These are phyloP conservation scores for Gymnobelideus leadbeateri DNA, from an alignment of 2,113 vertebrate genomes.

Conservation along the genomic window DNA sequence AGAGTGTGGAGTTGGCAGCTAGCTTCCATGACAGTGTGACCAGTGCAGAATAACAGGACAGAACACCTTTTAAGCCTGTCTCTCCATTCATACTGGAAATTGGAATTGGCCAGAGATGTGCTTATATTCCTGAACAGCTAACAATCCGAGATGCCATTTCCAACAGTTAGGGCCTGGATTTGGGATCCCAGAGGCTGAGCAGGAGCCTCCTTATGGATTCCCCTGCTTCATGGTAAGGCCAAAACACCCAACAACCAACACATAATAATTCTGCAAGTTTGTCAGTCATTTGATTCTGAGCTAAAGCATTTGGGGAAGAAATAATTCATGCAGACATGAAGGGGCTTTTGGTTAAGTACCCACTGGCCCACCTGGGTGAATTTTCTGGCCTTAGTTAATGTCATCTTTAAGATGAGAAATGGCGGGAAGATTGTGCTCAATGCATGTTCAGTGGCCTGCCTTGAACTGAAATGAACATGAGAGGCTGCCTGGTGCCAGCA, in stretches of 20 bases:
- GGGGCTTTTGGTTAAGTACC: conserved; percentile 48
- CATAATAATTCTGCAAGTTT: conserved; percentile 57
- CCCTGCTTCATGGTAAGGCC: conserved; percentile 7
- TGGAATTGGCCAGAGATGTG: conserved; percentile 33
- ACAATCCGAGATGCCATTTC: background rate
- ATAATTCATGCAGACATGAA: conserved; percentile 43
- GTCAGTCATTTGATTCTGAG: conserved; percentile 21
- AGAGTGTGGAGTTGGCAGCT: background rate
- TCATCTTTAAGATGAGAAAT: conserved; percentile 59
- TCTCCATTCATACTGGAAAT: background rate
- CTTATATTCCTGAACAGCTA: background rate
- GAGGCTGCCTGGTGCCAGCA: conserved; percentile 47
- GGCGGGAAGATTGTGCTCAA: conserved; percentile 63
- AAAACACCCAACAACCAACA: conserved; percentile 37
- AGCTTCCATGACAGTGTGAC: background rate
- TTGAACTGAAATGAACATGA: conserved; percentile 58
- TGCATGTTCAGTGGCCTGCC: conserved; percentile 56
- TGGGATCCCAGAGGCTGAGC: conserved; percentile 23
- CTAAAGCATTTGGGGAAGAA: background rate
- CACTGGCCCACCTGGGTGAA: conserved; percentile 61
- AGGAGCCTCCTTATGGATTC: conserved; percentile 50
- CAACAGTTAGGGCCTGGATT: background rate
- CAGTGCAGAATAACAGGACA: background rate
- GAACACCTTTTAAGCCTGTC: background rate
- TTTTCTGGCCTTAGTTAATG: conserved; percentile 65